Base-by-base conservation (phyloP, 2,797 vertebrate species). In the Oceanodroma leucorhoa region DNA sequence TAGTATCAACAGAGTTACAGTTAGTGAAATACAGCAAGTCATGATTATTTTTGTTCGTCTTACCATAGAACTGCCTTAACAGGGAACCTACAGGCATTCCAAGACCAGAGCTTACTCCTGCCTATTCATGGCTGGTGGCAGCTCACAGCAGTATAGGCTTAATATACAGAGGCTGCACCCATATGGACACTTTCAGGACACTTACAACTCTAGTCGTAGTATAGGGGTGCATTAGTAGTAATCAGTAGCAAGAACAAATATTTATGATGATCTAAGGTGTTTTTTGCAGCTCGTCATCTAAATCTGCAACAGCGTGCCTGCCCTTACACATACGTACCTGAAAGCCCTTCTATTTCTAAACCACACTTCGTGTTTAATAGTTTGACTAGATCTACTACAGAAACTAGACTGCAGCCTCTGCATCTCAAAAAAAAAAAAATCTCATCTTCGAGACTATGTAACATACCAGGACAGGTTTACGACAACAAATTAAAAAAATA, bases 311-410 rank as follows among this genome's bases (percentile, higher is more conserved):
- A 80, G 54, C 3, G 0, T 55, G 46, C 48, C 60, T 85, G 73
- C 62, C 53, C 48, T 86, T 34, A 65, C 29, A 41, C 36, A 30
- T 6, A 22, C 8, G 9, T 30, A 67, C 11, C 32, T 36, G 30
- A 83, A 83, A 65, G 32, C 29, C 34, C 51, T 79, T 71, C 93
- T 73, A 19, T 79, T 95, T 77, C 90, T 91, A 89, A 83, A 79
- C 53, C 34, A 64, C 38, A 3, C 23, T 82, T 61, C 3, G 1
- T 30, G 38, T 73, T 76, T 48, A 80, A 73, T 3, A 67, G 40
- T 22, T 27, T 12, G 27, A 53, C 55, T 26, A 53, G 36, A 84
- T 64, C 71, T 64, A n/a, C 45, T 50, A 43, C 46, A 89, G 69
- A 91, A 76, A 70, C 19, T 12, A 66, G 81, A 70, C 16, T 45